A percentile compares a stretch with the other conserved stretches of the same genome.
phyloP scores from a whole-genome alignment of 2,888 invertebrate species.

The Parascotia fuliginaria region DNA sequence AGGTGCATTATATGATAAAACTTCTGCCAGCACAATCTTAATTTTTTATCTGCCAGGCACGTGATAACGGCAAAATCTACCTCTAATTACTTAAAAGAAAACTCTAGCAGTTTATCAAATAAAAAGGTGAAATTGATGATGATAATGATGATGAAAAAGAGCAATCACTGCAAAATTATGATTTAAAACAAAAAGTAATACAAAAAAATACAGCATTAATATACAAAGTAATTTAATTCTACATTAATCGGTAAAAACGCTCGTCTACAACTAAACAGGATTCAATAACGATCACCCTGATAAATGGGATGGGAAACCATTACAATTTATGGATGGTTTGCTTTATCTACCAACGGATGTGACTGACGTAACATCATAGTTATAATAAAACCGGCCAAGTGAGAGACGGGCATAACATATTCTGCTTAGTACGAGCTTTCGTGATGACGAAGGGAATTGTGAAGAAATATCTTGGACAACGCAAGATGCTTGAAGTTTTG shows the following conservation, averaged over 20 bases:
- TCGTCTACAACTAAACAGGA: constrained; percentile 48
- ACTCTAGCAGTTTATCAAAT: too few species aligned
- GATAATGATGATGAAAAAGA: too few species aligned
- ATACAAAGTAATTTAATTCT: neutral
- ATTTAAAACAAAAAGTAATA: too few species aligned
- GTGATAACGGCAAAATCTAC: too few species aligned
- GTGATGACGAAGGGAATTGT: neutral
- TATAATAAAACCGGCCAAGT: constrained; percentile 43
- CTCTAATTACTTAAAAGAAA: too few species aligned
- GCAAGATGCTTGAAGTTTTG: too few species aligned
- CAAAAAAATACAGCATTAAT: too few species aligned
- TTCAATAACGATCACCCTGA: constrained; percentile 67
- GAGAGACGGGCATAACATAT: constrained; percentile 6
- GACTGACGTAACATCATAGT: constrained; percentile 55
- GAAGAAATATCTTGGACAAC: neutral
- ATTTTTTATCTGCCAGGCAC: too few species aligned
- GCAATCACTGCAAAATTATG: too few species aligned
- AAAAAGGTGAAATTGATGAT: too few species aligned
- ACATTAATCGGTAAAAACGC: constrained; percentile 21
- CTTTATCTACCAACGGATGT: constrained; percentile 55
- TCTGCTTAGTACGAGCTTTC: neutral
- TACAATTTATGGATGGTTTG: constrained; percentile 70
- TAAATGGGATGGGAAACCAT: constrained; percentile 66
- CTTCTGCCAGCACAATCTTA: too few species aligned
- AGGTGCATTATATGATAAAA: too few species aligned